Conservation (phyloP, 2,888 invertebrate species). For the Cremastobaeus sp. region DNA sequence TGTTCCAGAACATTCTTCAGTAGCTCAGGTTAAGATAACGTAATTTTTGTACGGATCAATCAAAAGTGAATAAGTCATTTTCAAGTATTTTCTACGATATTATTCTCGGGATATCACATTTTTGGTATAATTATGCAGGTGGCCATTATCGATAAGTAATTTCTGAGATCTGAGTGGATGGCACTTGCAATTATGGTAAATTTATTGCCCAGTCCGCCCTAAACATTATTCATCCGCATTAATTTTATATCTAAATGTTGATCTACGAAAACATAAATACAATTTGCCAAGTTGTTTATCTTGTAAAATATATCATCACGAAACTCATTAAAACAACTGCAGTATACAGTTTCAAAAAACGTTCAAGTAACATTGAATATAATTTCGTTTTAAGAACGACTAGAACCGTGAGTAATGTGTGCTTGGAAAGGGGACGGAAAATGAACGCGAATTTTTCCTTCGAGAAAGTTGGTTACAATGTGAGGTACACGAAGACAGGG, state of each 20-base stretch:
- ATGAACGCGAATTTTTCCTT: slow-evolving; percentile 29
- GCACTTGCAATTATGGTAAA: too few species aligned
- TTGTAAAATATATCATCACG: too few species aligned
- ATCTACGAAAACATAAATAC: background rate
- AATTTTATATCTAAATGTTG: too few species aligned
- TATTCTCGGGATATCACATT: too few species aligned
- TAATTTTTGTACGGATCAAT: too few species aligned
- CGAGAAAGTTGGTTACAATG: slow-evolving; percentile 36
- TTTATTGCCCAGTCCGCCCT: too few species aligned
- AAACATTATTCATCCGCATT: too few species aligned
- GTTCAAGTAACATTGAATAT: slow-evolving; percentile 24
- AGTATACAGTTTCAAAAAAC: background rate
- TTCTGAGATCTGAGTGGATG: too few species aligned
- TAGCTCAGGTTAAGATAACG: too few species aligned
- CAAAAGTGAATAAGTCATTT: too few species aligned
- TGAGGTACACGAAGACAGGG: slow-evolving; percentile 35
- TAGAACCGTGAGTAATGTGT: slow-evolving; percentile 12
- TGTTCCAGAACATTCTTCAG: background rate
- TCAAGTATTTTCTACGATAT: background rate
- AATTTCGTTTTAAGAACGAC: slow-evolving; percentile 27
- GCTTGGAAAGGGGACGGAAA: background rate
- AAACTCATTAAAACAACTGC: background rate
- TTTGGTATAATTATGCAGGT: too few species aligned
- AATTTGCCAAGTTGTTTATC: background rate
- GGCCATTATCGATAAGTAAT: too few species aligned